Evolutionary conservation across 2,888 invertebrate species (phyloP).

Genomic region (Exocentrus adspersus): DNA sequence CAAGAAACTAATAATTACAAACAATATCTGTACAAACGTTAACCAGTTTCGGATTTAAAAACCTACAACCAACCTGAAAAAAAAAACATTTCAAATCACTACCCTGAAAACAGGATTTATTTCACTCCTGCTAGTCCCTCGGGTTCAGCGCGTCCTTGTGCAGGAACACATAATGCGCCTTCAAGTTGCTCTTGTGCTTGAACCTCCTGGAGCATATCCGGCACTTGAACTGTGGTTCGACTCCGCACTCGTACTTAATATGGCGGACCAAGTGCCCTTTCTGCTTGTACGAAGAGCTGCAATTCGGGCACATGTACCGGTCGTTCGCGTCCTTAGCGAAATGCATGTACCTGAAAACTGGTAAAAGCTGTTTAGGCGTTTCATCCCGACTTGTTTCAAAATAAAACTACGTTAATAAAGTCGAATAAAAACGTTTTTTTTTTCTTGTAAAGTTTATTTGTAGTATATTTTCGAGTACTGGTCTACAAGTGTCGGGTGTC

Average conservation of each 20-base stretch:
- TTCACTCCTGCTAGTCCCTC: too few species aligned
- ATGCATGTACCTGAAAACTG: slow-evolving; percentile 53
- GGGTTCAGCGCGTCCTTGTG: slow-evolving; percentile 50
- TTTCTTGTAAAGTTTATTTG: too few species aligned
- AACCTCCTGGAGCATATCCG: slow-evolving; percentile 61
- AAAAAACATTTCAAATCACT: too few species aligned
- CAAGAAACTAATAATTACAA: too few species aligned
- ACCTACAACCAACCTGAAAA: too few species aligned
- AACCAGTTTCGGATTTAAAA: too few species aligned
- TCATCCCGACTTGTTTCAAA: not conserved
- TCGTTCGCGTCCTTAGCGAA: slow-evolving; percentile 53
- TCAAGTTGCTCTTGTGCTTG: slow-evolving; percentile 66
- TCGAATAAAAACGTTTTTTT: too few species aligned
- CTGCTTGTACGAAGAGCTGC: slow-evolving; percentile 53
- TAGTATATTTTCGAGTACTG: slow-evolving; percentile 32
- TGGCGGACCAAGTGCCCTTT: slow-evolving; percentile 56
- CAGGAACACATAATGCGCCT: slow-evolving; percentile 61
- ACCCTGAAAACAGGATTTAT: too few species aligned
- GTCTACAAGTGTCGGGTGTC: slow-evolving; percentile 22
- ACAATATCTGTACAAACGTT: too few species aligned
- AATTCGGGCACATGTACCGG: slow-evolving; percentile 51
- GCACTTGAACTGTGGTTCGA: slow-evolving; percentile 64
- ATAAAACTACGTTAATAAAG: too few species aligned
- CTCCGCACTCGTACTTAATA: slow-evolving; percentile 57
- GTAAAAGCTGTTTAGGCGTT: slow-evolving; percentile 4